These are phyloP conservation scores for Pristionchus pacificus DNA, from an alignment of 1,140 invertebrate genomes.

Conservation along the genomic window DNA sequence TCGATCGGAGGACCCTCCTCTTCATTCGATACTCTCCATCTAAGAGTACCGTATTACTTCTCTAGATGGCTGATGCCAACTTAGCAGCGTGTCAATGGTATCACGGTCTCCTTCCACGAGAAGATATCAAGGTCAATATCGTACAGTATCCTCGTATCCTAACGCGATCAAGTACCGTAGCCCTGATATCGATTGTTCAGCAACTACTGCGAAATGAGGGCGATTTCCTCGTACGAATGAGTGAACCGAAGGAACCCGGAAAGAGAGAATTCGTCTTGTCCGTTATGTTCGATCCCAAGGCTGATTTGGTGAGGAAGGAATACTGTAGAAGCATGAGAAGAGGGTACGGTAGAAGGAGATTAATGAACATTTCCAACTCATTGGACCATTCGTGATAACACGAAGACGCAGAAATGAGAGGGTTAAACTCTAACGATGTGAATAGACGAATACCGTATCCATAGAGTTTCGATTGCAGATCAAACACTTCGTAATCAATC, in stretches of 20 bases:
- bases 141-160: not conserved
- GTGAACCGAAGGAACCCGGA: constrained; percentile 17
- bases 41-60: too few species aligned
- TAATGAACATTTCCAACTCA: too few species aligned
- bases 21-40: too few species aligned
- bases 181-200: not conserved
- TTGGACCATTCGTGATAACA: not conserved
- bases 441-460: too few species aligned
- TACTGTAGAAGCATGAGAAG: too few species aligned
- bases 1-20: too few species aligned
- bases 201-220: constrained; percentile 23
- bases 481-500: constrained; percentile 31
- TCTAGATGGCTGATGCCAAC: too few species aligned
- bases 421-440: not conserved
- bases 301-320: too few species aligned
- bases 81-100: too few species aligned
- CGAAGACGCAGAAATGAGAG: constrained; percentile 16
- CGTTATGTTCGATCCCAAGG: constrained; percentile 28
- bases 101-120: constrained; percentile 28
- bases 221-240: constrained; percentile 29
- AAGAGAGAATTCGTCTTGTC: constrained; percentile 11
- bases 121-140: constrained; percentile 20
- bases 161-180: not conserved
- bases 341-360: too few species aligned
- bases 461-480: too few species aligned